These are phyloP conservation scores for Anagyrus pseudococci DNA, from an alignment of 2,888 invertebrate genomes.

Conservation along the genomic window DNA sequence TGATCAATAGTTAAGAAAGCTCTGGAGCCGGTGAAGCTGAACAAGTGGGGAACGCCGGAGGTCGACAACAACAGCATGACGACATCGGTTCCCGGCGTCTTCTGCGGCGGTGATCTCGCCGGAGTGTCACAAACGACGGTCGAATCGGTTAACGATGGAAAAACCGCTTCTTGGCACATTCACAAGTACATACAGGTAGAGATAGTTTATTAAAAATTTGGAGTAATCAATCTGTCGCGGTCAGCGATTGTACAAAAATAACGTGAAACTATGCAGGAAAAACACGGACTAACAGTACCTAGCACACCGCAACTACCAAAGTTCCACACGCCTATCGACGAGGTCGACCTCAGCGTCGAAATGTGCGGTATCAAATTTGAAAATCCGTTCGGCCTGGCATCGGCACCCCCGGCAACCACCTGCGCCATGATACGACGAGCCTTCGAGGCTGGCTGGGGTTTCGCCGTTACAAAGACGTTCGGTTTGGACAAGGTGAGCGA, in stretches of 20 bases:
- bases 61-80: constrained; percentile 81
- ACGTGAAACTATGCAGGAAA: constrained; percentile 46
- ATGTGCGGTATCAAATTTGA: constrained; percentile 93
- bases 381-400: constrained; percentile 97
- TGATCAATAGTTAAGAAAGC: constrained; percentile 75
- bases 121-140: constrained; percentile 97
- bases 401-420: constrained; percentile 95
- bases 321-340: constrained; percentile 91
- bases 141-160: constrained; percentile 98
- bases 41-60: constrained; percentile 80
- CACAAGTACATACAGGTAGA: constrained; percentile 87
- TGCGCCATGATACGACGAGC: constrained; percentile 94
- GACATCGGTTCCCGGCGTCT: constrained; percentile 79
- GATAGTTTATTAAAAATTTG: neutral
- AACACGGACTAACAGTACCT: constrained; percentile 66
- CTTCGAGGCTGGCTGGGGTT: constrained; percentile 97
- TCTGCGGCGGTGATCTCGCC: constrained; percentile 94
- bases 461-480: constrained; percentile 97
- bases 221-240: neutral
- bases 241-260: no score
- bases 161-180: constrained; percentile 94
- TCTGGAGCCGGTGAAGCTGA: constrained; percentile 78
- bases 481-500: constrained; percentile 88
- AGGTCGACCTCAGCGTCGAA: constrained; percentile 91
- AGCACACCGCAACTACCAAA: constrained; percentile 81